Evolutionary conservation across 2,113 vertebrate species (phyloP).

Genomic region (Chunga burmeisteri): DNA sequence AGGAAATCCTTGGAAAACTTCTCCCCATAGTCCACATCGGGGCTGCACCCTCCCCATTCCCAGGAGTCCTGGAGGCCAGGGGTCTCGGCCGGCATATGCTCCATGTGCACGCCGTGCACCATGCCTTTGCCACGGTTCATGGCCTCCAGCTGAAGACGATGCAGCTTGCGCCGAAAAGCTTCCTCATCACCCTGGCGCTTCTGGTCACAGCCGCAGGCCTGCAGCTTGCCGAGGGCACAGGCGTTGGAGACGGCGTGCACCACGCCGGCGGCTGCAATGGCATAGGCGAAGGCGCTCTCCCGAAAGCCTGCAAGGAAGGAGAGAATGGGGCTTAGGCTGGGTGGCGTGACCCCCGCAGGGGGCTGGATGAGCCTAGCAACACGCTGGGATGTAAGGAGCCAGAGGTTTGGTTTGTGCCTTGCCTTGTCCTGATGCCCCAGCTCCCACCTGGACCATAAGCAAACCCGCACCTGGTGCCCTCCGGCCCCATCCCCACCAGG

Average conservation of each 20-base stretch:
- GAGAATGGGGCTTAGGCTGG: neutral
- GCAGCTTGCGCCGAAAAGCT: slow-evolving; percentile 91
- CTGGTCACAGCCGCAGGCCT: slow-evolving; percentile 91
- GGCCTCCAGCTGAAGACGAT: slow-evolving; percentile 92
- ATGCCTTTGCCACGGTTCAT: slow-evolving; percentile 95
- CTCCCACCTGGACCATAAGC: neutral
- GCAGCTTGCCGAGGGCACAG: slow-evolving; percentile 94
- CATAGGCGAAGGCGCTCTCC: slow-evolving; percentile 95
- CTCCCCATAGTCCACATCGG: slow-evolving; percentile 95
- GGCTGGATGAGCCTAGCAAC: neutral
- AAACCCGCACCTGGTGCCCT: neutral
- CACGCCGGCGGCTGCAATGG: slow-evolving; percentile 91
- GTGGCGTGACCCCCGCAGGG: accelerated
- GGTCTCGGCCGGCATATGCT: slow-evolving; percentile 85
- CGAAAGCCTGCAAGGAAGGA: slow-evolving; percentile 83
- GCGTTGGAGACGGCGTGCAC: slow-evolving; percentile 95
- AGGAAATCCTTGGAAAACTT: slow-evolving; percentile 97
- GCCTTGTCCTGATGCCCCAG: neutral
- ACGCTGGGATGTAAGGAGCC: neutral
- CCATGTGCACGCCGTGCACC: slow-evolving; percentile 92
- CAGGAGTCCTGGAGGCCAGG: slow-evolving; percentile 93
- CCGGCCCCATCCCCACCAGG: neutral
- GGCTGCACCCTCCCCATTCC: slow-evolving; percentile 99
- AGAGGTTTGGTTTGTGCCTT: neutral
- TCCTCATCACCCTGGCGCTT: slow-evolving; percentile 92